These are phyloP conservation scores for Platichthys flesus DNA, from an alignment of 2,113 vertebrate genomes.

Conservation along the genomic window DNA sequence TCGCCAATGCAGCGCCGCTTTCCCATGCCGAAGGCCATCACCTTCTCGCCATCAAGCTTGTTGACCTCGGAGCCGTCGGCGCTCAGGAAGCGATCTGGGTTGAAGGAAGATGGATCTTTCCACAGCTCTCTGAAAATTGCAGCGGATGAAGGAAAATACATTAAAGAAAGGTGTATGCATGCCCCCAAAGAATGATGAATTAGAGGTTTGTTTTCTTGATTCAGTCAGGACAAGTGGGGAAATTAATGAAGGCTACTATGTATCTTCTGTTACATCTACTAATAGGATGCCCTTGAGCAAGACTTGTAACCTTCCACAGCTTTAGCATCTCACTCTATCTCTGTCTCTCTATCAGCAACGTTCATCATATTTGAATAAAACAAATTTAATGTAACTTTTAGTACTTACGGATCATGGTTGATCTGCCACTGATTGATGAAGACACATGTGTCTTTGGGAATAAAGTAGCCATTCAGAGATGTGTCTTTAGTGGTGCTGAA, in stretches of 20 bases:
- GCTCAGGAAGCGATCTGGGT: slow-evolving; percentile 88
- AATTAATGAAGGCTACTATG: neutral
- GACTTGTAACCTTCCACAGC: neutral
- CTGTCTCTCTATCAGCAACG: no score
- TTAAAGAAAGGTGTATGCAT: neutral
- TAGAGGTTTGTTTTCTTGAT: neutral
- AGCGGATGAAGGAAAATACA: slow-evolving; percentile 1
- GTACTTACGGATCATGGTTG: slow-evolving; percentile 94
- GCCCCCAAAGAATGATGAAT: neutral
- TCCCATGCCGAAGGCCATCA: slow-evolving; percentile 89
- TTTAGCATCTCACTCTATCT: neutral
- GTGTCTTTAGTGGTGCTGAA: slow-evolving; percentile 89
- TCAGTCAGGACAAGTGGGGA: neutral
- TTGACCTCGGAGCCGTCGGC: slow-evolving; percentile 75
- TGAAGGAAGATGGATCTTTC: slow-evolving; percentile 89
- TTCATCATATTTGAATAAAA: neutral
- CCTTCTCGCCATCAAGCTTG: slow-evolving; percentile 83
- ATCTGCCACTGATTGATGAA: slow-evolving; percentile 98
- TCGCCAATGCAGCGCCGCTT: slow-evolving; percentile 91
- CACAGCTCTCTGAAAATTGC: slow-evolving; percentile 84
- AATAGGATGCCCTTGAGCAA: neutral
- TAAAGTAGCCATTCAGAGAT: slow-evolving; percentile 87
- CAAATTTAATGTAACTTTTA: neutral
- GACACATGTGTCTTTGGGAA: slow-evolving; percentile 91
- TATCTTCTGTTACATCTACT: neutral